Evolutionary conservation across 2,888 invertebrate genomes (phyloP).

Genomic region (Apamea sordens): DNA sequence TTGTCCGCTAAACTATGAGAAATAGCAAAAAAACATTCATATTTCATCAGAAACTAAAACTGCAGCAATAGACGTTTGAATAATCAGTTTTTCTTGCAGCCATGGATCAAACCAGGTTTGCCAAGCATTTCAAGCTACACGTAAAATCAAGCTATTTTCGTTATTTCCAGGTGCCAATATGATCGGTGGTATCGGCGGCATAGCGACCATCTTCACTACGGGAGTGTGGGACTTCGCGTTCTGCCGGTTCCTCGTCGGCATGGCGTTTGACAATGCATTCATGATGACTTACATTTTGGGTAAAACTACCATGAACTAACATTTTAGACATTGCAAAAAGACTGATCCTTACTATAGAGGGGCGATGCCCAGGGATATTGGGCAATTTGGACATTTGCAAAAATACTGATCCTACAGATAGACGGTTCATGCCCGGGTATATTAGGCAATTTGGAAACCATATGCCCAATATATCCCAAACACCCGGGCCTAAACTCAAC

Average conservation of each 20-base stretch:
- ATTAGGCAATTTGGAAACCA: neutral
- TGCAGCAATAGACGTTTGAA: neutral
- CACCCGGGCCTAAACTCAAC: neutral
- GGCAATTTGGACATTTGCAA: neutral
- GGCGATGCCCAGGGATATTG: neutral
- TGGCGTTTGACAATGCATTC: slow-evolving; percentile 96
- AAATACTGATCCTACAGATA: neutral
- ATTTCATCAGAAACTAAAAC: neutral
- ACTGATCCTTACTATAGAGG: neutral
- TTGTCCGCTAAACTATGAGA: neutral
- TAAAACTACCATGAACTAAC: slow-evolving; percentile 82
- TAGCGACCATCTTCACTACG: slow-evolving; percentile 92
- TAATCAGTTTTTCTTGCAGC: neutral
- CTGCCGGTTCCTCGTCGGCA: slow-evolving; percentile 95
- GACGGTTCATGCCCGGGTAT: neutral
- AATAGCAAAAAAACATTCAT: neutral
- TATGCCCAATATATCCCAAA: neutral
- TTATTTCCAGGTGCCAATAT: slow-evolving; percentile 91
- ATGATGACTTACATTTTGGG: slow-evolving; percentile 97
- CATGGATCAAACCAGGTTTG: neutral
- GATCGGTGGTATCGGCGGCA: slow-evolving; percentile 92
- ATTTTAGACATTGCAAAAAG: neutral
- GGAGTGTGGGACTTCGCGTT: slow-evolving; percentile 94
- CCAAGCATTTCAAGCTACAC: neutral
- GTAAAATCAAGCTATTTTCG: neutral